Percentiles rank a stretch among this genome's conserved stretches.
These are phyloP conservation scores for Nematopogon swammerdamellus DNA, from an alignment of 2,888 invertebrate genomes.

Conservation along the genomic window DNA sequence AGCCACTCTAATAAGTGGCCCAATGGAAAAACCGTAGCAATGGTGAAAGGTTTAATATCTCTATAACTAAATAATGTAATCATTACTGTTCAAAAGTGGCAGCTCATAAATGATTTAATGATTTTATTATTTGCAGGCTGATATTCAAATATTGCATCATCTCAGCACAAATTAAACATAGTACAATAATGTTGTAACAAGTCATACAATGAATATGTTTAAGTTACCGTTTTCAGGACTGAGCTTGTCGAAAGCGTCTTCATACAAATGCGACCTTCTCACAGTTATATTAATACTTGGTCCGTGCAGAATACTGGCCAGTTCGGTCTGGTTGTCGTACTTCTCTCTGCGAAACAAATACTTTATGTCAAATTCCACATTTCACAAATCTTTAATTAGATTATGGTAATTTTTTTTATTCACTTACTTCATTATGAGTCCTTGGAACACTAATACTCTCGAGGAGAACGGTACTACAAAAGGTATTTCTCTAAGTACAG, in stretches of 20 bases:
- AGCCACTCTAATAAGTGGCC: too few relatives aligned
- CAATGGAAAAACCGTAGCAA: too few relatives aligned
- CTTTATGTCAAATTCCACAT: neutral
- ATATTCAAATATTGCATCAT: too few relatives aligned
- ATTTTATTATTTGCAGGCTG: too few relatives aligned
- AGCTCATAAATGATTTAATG: too few relatives aligned
- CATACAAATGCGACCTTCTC: constrained; percentile 91
- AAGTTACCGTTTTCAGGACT: constrained; percentile 88
- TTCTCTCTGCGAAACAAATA: constrained; percentile 56
- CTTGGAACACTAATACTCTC: constrained; percentile 81
- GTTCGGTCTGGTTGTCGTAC: constrained; percentile 69
- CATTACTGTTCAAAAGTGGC: too few relatives aligned
- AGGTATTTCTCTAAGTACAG: constrained; percentile 88
- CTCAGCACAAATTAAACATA: too few relatives aligned
- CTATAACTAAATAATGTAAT: too few relatives aligned
- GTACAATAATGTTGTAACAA: too few relatives aligned
- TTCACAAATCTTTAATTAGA: neutral
- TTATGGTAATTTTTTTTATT: neutral
- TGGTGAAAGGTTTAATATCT: too few relatives aligned
- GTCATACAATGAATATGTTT: too few relatives aligned
- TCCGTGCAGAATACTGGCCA: constrained; percentile 71
- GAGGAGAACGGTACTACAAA: constrained; percentile 92
- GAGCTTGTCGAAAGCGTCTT: constrained; percentile 95
- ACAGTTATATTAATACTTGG: constrained; percentile 75
- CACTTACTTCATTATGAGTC: constrained; percentile 51